A percentile compares a stretch with the other conserved stretches of the same genome.
These are phyloP conservation scores for Bombycilla garrulus DNA, from an alignment of 2,113 vertebrate species.

Conservation along the genomic window DNA sequence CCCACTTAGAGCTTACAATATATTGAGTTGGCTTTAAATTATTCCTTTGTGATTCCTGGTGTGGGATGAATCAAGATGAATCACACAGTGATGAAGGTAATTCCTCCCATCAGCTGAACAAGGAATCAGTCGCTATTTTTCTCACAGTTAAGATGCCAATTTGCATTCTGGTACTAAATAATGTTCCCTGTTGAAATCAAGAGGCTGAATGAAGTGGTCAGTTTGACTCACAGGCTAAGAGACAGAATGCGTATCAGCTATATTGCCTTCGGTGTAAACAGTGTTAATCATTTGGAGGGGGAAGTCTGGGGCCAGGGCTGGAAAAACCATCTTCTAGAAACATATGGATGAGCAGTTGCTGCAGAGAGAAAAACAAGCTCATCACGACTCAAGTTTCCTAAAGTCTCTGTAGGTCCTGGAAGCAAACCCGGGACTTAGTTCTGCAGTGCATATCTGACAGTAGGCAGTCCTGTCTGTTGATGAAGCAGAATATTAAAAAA, in stretches of 20 bases:
- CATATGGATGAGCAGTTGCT: not conserved
- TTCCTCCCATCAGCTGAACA: slow-evolving; percentile 44
- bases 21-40: not conserved
- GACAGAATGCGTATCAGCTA: not conserved
- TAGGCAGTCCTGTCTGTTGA: not conserved
- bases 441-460: not conserved
- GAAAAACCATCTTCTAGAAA: not conserved
- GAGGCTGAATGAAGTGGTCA: slow-evolving; percentile 14
- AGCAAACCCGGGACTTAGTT: not conserved
- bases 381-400: not conserved
- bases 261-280: not conserved
- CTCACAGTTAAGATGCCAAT: not conserved
- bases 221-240: not conserved
- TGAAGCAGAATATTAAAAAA: not conserved
- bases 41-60: not conserved
- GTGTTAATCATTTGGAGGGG: not conserved
- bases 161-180: not conserved
- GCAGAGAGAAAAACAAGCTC: not conserved
- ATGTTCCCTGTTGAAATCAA: not conserved
- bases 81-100: not conserved
- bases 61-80: slow-evolving; percentile 29
- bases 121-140: slow-evolving; percentile 31
- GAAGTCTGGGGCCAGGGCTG: not conserved
- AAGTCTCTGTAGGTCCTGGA: not conserved
- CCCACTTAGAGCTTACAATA: not conserved